Base-by-base conservation (phyloP, 2,888 invertebrate species). In the Limnephilus rhombicus region DNA sequence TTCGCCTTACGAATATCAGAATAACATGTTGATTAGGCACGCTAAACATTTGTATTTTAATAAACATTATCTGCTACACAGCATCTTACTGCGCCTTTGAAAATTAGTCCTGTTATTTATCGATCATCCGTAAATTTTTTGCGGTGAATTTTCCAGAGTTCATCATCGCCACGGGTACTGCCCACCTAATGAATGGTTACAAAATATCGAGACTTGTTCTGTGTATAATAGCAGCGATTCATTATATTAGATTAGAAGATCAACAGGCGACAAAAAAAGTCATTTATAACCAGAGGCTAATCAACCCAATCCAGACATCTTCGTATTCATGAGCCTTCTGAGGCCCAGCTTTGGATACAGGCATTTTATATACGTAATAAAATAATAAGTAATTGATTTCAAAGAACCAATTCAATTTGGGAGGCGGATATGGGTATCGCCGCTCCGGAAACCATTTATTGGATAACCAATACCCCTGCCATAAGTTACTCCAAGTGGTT, bases 181-280 rank as follows among this genome's bases (percentile, higher is more conserved):
- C 83, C 83, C 24, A 83, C 83, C 24, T 83, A 83, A 83, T 83
- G 83, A 83, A 83, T 83, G 41, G 83, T 31, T 83, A 24, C 24
- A 41, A 34, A 34, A n/a, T n/a, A 24, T 37, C 34, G 11, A 83
- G 83, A 83, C 83, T 41, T 4, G 83, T 83, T 83, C 37, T 83
- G 68, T 68, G 68, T 68, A 68, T n/a, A n/a, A n/a, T n/a, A 68
- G 68, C 24, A 68, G 24, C 68, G 68, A 68, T 68, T 68, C 68
- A 68, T 68, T 53, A 53, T 53, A 53, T 83, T 41, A 37, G 83
- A 83, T 37, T 34, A 34, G 18, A 41, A 83, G 37, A 83, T 83
- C 83, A 34, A 83, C 18, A 18, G 83, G 41, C 68, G 83, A 83
- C 83, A 83, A 83, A 83, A 83, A 83, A 83, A 37, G 83, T 37